These are phyloP conservation scores for Triplophysa tibetana DNA, from an alignment of 2,113 vertebrate genomes.

Conservation along the genomic window DNA sequence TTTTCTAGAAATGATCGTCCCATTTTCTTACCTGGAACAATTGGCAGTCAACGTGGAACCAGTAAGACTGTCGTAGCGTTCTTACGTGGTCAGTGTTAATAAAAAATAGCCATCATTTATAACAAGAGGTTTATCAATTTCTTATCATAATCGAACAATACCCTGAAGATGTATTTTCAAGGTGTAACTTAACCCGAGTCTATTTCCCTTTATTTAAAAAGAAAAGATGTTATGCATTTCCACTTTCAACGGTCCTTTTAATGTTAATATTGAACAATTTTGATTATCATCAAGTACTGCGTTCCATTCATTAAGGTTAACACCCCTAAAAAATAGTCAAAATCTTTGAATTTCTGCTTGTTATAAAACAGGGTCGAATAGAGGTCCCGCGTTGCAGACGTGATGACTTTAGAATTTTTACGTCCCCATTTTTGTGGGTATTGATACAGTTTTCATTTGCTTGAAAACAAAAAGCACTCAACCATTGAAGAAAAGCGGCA, in stretches of 20 bases:
- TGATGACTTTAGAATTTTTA: constrained; percentile 56
- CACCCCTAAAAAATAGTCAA: neutral
- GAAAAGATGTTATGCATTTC: neutral
- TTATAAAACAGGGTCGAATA: constrained; percentile 66
- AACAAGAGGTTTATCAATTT: neutral
- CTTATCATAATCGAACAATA: neutral
- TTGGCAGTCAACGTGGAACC: neutral
- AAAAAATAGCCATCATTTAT: neutral
- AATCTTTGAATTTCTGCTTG: constrained; percentile 57
- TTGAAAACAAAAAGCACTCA: constrained; percentile 19
- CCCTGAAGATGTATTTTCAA: neutral
- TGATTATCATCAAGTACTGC: neutral
- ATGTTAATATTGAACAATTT: neutral
- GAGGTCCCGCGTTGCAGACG: constrained; percentile 53
- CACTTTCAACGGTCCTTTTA: neutral
- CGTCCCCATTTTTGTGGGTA: constrained; percentile 59
- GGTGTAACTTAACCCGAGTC: neutral
- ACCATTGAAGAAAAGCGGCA: constrained; percentile 7
- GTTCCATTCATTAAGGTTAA: neutral
- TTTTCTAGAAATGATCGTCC: neutral
- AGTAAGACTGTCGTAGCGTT: too few species aligned
- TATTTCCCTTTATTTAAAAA: neutral
- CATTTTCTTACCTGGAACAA: constrained; percentile 1
- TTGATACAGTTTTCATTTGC: constrained; percentile 1
- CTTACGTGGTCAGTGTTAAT: too few species aligned